These are phyloP conservation scores for Rotaria magnacalcarata DNA, from an alignment of 2,888 invertebrate species.

Conservation along the genomic window DNA sequence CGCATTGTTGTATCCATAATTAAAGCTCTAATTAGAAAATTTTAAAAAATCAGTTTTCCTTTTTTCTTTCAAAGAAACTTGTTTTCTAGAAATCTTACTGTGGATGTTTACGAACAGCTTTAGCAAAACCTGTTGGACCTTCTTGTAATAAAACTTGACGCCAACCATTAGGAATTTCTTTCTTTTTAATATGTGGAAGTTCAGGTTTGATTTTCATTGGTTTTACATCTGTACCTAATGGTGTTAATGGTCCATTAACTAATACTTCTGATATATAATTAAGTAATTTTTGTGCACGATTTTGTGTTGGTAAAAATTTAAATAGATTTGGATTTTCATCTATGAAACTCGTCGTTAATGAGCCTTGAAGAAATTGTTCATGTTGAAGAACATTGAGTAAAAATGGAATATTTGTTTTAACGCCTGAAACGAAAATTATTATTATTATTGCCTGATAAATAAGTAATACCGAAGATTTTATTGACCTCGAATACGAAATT, in stretches of 20 bases:
- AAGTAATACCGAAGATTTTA: too few relatives aligned
- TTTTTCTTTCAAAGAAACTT: not conserved
- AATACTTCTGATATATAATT: constrained; percentile 85
- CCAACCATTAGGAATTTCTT: constrained; percentile 72
- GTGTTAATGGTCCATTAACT: constrained; percentile 92
- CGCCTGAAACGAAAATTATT: constrained; percentile 62
- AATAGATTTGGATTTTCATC: constrained; percentile 95
- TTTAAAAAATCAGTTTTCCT: too few relatives aligned
- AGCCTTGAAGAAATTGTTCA: constrained; percentile 87
- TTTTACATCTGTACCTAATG: constrained; percentile 78
- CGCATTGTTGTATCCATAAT: constrained; percentile 97
- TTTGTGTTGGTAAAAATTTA: constrained; percentile 78
- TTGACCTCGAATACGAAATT: constrained; percentile 78
- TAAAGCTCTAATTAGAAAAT: constrained; percentile 59
- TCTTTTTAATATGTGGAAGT: constrained; percentile 63
- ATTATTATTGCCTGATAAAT: not conserved
- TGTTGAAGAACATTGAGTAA: constrained; percentile 89
- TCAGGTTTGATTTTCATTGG: constrained; percentile 79
- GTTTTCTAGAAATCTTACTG: not conserved
- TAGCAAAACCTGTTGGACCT: constrained; percentile 91
- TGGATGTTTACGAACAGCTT: constrained; percentile 76
- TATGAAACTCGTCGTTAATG: constrained; percentile 94
- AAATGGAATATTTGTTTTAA: constrained; percentile 91
- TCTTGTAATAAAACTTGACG: constrained; percentile 76
- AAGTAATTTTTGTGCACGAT: constrained; percentile 88